Conservation (phyloP, 1,140 invertebrate species). For the Oreohelix idahoensis region DNA sequence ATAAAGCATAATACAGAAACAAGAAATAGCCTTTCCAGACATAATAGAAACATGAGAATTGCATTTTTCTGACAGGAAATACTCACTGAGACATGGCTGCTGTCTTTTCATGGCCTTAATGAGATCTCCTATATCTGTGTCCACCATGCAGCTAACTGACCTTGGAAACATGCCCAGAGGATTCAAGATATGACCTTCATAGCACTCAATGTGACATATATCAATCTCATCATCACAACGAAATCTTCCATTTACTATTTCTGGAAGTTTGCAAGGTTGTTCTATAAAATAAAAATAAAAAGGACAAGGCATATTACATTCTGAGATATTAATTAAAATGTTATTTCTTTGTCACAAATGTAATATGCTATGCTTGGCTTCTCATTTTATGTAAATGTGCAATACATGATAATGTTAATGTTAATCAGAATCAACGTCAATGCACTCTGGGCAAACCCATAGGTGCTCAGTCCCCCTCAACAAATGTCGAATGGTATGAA, state of each 20-base stretch:
- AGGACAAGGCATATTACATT: not conserved
- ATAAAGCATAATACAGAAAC: not conserved
- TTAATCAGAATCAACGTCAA: too few species aligned
- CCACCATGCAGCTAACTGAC: conserved; percentile 51
- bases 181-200: conserved; percentile 50
- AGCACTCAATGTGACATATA: conserved; percentile 53
- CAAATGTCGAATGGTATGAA: too few species aligned
- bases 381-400: too few species aligned
- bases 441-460: too few species aligned
- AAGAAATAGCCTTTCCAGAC: not conserved
- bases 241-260: conserved; percentile 55
- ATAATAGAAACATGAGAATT: not conserved
- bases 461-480: too few species aligned
- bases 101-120: conserved; percentile 51
- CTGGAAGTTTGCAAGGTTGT: conserved; percentile 53
- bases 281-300: conserved; percentile 42
- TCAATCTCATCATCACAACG: conserved; percentile 45
- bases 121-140: conserved; percentile 49
- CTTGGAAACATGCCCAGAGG: conserved; percentile 52
- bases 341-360: too few species aligned
- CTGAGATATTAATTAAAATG: not conserved
- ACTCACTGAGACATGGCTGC: conserved; percentile 59
- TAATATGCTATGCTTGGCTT: too few species aligned
- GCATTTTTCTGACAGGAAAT: not conserved
- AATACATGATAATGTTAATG: too few species aligned